Evolutionary conservation across 2,888 invertebrate genomes (phyloP).

Genomic region (Drosophila monieri): DNA sequence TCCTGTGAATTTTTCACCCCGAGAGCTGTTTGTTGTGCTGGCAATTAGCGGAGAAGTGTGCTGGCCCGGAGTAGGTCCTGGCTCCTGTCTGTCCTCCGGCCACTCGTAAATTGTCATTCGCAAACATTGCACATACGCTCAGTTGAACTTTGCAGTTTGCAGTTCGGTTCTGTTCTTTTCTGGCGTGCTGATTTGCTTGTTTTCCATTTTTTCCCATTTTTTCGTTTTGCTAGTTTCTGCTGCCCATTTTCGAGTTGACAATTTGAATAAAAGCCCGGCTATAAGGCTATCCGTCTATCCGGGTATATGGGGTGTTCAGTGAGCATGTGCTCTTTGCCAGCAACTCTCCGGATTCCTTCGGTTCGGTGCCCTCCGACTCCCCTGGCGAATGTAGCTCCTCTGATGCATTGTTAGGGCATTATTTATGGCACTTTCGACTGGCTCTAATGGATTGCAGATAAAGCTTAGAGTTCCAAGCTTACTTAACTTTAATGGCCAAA

Average conservation of each 20-base stretch:
- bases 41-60: conserved; percentile 55
- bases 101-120: conserved; percentile 68
- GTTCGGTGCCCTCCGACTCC: conserved; percentile 1
- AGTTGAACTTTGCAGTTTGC: conserved; percentile 71
- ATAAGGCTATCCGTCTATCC: background rate
- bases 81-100: conserved; percentile 14
- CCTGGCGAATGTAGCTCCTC: conserved; percentile 14
- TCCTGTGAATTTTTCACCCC: background rate
- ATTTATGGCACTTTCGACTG: conserved; percentile 40
- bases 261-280: conserved; percentile 71
- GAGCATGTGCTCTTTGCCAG: conserved; percentile 48
- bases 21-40: conserved; percentile 42
- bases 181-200: conserved; percentile 34
- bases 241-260: conserved; percentile 57
- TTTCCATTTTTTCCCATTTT: conserved; percentile 4
- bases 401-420: conserved; percentile 39
- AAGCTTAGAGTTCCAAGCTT: conserved; percentile 12
- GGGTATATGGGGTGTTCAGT: conserved; percentile 45
- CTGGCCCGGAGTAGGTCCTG: conserved; percentile 12
- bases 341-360: conserved; percentile 16
- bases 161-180: conserved; percentile 52
- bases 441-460: conserved; percentile 41
- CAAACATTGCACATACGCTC: conserved; percentile 75
- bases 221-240: background rate
- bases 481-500: background rate